Base-by-base conservation (phyloP, 2,888 invertebrate species). In the Acleris cristana region DNA sequence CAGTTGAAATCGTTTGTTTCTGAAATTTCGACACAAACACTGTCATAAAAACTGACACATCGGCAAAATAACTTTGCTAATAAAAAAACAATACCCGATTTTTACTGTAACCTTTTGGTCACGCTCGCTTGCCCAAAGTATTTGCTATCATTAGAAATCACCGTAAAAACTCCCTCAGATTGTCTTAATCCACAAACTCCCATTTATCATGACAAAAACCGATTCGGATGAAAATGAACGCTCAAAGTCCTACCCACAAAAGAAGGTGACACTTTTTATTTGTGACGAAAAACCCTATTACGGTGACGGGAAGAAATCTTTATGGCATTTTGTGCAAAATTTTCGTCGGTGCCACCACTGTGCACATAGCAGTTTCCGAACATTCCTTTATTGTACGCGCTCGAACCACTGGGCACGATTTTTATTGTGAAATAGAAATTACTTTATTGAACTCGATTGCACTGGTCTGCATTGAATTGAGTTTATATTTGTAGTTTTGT, bases 181-280 rank as follows among this genome's bases (percentile, higher is more conserved):
- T n/a, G 55, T 55, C 60, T 66, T 66, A 66, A 66, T 66, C 66
- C 62, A 48, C 53, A 56, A 62, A 66, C 57, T 61, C 66, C 66
- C 62, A 66, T 66, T 66, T 66, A 66, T 66, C 61, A 66, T 45
- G 66, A 61, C 56, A 66, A 66, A 66, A 66, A 62, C 56, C 66
- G 66, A 62, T 66, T 62, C 62, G 21, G 48, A 57, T 56, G 52
- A 66, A 62, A 66, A 66, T 57, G 66, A 66, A 62, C 62, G 62
- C 21, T 49, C 48, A 49, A 58, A 58, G 49, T 49, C 45, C 48
- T 21, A 58, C 58, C 56, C 40, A 56, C 56, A 56, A 56, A 58
- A 21, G 44, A 23, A 49, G 44, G 45, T 49, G 58, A 58, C 58
- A 58, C 48, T 56, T 56, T 56, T 56, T 56, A 44, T 58, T 58